A percentile compares a stretch with the other conserved stretches of the same genome.
Conservation (phyloP, 2,797 vertebrate species). For the Podarcis lilfordi region DNA sequence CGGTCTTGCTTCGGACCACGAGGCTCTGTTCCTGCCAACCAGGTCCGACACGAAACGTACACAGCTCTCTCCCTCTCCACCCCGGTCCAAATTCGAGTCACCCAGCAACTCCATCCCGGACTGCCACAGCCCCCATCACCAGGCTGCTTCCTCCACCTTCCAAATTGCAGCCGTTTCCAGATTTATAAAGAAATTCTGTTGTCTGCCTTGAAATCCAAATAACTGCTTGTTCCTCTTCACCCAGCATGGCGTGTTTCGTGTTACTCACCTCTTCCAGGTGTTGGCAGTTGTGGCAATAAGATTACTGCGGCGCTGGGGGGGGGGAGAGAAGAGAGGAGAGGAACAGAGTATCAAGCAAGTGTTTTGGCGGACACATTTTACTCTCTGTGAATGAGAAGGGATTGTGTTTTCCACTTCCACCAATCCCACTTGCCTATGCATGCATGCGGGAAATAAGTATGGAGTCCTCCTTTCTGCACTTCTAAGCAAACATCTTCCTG, state of each 20-base stretch:
- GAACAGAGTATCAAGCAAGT: neutral
- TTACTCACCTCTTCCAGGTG: slow-evolving; percentile 23
- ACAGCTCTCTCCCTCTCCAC: too few species aligned
- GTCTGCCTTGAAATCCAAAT: neutral
- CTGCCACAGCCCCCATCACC: too few species aligned
- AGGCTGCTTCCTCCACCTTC: neutral
- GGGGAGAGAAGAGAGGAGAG: neutral
- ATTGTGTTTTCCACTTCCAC: neutral
- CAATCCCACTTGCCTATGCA: neutral
- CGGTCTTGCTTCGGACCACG: too few species aligned
- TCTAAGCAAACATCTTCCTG: too few species aligned
- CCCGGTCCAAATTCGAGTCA: neutral
- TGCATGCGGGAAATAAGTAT: neutral
- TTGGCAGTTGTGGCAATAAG: neutral
- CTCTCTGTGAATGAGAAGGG: neutral
- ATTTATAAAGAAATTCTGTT: neutral
- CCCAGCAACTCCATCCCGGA: neutral
- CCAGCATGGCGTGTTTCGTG: neutral
- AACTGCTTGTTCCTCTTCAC: neutral
- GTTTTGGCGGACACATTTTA: neutral
- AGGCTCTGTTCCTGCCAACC: neutral
- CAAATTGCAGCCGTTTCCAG: neutral
- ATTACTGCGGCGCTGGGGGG: slow-evolving; percentile 26
- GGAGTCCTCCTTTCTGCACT: too few species aligned
- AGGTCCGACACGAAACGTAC: too few species aligned